These are phyloP conservation scores for Argopecten irradians DNA, from an alignment of 1,140 invertebrate species.

Conservation along the genomic window DNA sequence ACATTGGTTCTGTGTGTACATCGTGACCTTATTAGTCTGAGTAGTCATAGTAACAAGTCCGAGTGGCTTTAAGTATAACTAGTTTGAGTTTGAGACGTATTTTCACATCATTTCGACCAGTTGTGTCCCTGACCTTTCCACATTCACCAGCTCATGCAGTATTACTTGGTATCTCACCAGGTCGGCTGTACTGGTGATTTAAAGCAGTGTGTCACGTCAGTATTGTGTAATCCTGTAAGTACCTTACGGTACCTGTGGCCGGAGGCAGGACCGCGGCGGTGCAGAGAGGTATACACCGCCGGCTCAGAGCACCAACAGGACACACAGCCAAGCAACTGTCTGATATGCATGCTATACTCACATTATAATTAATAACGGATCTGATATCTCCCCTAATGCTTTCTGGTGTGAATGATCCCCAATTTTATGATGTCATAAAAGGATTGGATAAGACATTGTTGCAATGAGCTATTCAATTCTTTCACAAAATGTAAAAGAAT, in stretches of 20 bases:
- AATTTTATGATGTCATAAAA: background rate
- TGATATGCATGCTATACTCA: background rate
- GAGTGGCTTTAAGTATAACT: no score
- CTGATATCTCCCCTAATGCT: background rate
- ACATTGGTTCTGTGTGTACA: background rate
- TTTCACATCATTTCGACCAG: no score
- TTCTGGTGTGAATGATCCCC: background rate
- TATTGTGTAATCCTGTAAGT: background rate
- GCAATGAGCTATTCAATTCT: background rate
- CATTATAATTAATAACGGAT: background rate
- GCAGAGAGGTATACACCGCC: background rate
- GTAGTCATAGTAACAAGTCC: no score
- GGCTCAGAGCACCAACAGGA: background rate
- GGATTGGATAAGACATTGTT: background rate
- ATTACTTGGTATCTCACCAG: background rate
- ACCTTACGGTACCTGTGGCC: background rate
- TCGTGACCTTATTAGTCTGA: background rate
- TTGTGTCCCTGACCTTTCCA: background rate
- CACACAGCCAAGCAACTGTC: background rate
- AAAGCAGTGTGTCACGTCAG: background rate
- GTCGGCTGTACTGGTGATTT: background rate
- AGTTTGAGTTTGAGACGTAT: no score
- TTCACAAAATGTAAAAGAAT: no score
- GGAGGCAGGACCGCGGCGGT: background rate
- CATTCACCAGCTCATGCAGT: background rate